Base-by-base conservation (phyloP, 2,888 invertebrate genomes). In the Rhorus exstirpatorius region DNA sequence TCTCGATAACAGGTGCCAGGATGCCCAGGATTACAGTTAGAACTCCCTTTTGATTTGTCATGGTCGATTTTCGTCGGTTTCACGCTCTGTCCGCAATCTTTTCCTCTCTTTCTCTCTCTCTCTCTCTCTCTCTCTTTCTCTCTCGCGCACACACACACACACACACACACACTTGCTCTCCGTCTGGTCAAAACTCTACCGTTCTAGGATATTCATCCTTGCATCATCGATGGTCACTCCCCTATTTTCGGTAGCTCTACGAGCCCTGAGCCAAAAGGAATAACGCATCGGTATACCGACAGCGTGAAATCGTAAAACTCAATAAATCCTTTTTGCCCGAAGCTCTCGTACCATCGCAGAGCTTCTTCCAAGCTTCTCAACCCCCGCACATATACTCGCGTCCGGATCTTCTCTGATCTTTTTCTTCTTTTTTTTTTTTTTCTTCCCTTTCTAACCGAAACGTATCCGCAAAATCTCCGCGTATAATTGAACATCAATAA, bases 1-100 rank as follows among this genome's bases (percentile, higher is more conserved):
- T 24, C 53, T 70, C 77, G 77, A 84, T 85, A 87, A 89, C 88
- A 91, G 89, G 91, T 91, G 88, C 88, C 91, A 84, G 90, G 88
- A 90, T 90, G 90, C 87, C 85, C 84, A 77, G 88, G 87, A 90
- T 90, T 89, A 89, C 83, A 72, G 63, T 35, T 31, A 49, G 71
- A 38, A 21, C 81, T 77, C 68, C 76, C 72, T 65, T 72, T 53
- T 80, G 81, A 90, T 90, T 90, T 84, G 89, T 79, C 85, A 85
- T 82, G 84, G 82, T 51, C 86, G 88, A 90, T 89, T 89, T 87
- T 83, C 77, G 75, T 63, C 81, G 83, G 81, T 87, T 88, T 89
- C 85, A 87, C 83, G 86, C 86, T 82, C 72, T 81, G 85, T 83
- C 58, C 26, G 55, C 55, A 6, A 26, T 41, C 41, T 19, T 10